Evolutionary conservation across 2,797 vertebrate species (phyloP), one percentile per base, ranked within the genome.

Genomic region (Coracias cyanogaster): DNA sequence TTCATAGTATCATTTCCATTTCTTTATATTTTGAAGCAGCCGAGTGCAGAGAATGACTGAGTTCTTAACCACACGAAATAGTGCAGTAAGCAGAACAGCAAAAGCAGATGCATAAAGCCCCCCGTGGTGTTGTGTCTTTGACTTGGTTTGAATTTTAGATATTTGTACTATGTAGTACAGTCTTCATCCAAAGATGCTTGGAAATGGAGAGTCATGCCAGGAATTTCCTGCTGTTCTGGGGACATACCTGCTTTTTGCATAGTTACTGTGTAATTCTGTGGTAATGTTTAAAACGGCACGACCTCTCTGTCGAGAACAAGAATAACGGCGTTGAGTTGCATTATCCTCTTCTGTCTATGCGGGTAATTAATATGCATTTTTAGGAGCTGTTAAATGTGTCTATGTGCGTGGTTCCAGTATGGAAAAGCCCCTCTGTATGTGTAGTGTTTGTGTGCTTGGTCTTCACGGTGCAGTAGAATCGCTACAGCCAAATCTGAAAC

Each of bases 161-260:
- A n/a, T 2, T 80, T 84, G 45, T 93, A 35, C 26, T 65, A 7
- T 1, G 0, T 48, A 31, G 82, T 79, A 70, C 64, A 74, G 0
- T 58, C 78, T 66, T 86, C 61, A 71, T 77, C 90, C 96, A 85
- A 55, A 94, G 78, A 51, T 76, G 80, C 58, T 60, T 80, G 80
- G 71, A 77, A 95, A 55, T 33, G 70, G 49, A 55, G 66, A 76
- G 72, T 64, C 33, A 2, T 29, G 66, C 39, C 91, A 8, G 1
- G 85, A 82, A 22, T 94, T 85, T 8, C 57, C 81, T 57, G 74
- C 74, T 65, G 31, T 67, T 54, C 12, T 12, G 55, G 67, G 62
- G 83, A 26, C 64, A 31, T 55, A 52, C 64, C 51, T 90, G 82
- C 72, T 76, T 65, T 69, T 84, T 72, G 82, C 89, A n/a, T 45